Base-by-base conservation (phyloP, 2,888 invertebrate genomes). In the Sclerodermus sp. region DNA sequence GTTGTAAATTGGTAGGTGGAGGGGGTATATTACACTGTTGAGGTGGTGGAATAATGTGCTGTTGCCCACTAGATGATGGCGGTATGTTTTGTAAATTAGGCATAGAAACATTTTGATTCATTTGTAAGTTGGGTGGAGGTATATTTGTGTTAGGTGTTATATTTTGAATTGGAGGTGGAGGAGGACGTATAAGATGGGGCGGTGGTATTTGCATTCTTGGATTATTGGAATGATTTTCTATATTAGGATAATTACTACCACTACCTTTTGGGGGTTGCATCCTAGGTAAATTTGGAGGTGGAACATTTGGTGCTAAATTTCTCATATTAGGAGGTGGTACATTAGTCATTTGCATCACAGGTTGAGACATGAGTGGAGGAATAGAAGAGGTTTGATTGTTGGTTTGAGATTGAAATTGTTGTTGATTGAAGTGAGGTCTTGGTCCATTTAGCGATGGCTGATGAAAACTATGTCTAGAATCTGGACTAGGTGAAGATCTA, bases 11-110 rank as follows among this genome's bases (percentile, higher is more conserved):
- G 3, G 39, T 39, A 15, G 57, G 62, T 4, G 57, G 63, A 4
- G 57, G 63, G 32, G 58, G 55, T 51, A 59, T 57, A 49, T 39
- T 57, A 39, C 57, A 56, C 30, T 55, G 60, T 37, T 61, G 64
- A 1, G 64, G 60, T 2, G 63, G 57, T 5, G 62, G 56, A 16
- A 60, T 47, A n/a, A 57, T 47, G n/a, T 64, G 60, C 12, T 63
- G 67, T 39, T 59, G 66, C 9, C 58, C 29, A 15, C 49, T 40
- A 49, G 45, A 45, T 5, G 80, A 79, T 32, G 79, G 78, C 14
- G 81, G 80, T 45, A 81, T 79, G 50, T 75, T 77, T 51, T 80
- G 68, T 5, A 81, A 71, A 54, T 79, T 86, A 70, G 71, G 57
- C 39, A 64, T 73, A 58, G 49, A 71, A 59, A 62, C 73, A 63